Conservation (phyloP, 2,113 vertebrate species). For the Triplophysa rosa region DNA sequence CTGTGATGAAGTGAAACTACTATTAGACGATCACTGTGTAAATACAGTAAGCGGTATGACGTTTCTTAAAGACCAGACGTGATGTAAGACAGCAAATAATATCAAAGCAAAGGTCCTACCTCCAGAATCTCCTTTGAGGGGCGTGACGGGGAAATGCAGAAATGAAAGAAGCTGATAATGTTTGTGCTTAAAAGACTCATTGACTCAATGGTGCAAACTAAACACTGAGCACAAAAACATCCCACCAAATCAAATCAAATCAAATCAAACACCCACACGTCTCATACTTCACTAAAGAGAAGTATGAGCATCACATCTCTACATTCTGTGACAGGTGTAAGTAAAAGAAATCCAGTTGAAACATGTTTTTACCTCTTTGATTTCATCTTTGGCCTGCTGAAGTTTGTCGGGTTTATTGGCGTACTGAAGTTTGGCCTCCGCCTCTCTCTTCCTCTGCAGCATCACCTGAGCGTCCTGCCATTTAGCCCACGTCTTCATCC, state of each 20-base stretch:
- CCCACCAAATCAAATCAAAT: background rate
- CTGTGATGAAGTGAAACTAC: background rate
- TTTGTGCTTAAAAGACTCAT: constrained; percentile 62
- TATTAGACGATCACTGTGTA: too few relatives aligned
- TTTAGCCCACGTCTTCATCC: constrained; percentile 96
- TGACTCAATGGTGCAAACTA: too few relatives aligned
- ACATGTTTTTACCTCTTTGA: constrained; percentile 86
- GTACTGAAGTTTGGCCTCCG: constrained; percentile 93
- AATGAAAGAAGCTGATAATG: constrained; percentile 75
- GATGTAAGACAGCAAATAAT: constrained; percentile 25
- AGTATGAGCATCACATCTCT: too few relatives aligned
- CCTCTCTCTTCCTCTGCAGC: constrained; percentile 94
- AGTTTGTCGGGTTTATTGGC: constrained; percentile 96
- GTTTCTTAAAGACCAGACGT: background rate
- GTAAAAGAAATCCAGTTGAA: too few relatives aligned
- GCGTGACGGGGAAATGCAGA: constrained; percentile 90
- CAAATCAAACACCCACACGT: background rate
- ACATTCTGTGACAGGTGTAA: too few relatives aligned
- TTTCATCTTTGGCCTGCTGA: constrained; percentile 97
- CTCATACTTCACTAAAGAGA: too few relatives aligned
- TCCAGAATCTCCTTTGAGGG: constrained; percentile 98
- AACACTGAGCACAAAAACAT: background rate
- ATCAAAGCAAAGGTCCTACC: constrained; percentile 84
- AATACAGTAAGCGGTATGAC: background rate
- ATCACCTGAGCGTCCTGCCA: constrained; percentile 95